phyloP scores from a whole-genome alignment of 2,113 vertebrate genomes.

The Callipepla californica region DNA sequence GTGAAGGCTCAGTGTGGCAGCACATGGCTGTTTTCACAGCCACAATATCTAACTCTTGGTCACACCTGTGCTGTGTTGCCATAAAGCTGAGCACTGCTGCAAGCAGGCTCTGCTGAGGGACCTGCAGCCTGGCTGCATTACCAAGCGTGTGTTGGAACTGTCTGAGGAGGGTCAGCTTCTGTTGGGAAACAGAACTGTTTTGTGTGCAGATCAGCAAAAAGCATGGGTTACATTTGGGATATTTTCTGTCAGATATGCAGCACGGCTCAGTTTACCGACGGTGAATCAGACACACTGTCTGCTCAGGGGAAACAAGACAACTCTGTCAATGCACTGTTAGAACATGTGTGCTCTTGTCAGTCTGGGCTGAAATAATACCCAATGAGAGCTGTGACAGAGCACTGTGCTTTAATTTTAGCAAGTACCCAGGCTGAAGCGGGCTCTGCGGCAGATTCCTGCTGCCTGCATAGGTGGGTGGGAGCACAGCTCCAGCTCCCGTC shows the following conservation, averaged over 20 bases:
- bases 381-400: background rate
- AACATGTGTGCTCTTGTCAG: conserved; percentile 28
- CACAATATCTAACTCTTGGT: background rate
- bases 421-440: background rate
- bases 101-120: background rate
- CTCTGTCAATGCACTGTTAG: background rate
- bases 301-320: background rate
- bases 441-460: background rate
- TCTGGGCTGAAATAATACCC: background rate
- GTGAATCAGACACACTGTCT: conserved; percentile 13
- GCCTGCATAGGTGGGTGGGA: background rate
- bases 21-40: background rate
- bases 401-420: background rate
- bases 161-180: background rate
- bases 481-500: background rate
- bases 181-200: background rate
- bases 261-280: background rate
- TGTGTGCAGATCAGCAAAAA: background rate
- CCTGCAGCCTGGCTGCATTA: background rate
- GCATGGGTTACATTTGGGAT: background rate
- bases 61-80: background rate
- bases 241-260: background rate
- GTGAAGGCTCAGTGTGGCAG: background rate
- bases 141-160: background rate
- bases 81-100: background rate